Evolutionary conservation across 2,113 vertebrate species (phyloP).

Genomic region (Symphodus melops): DNA sequence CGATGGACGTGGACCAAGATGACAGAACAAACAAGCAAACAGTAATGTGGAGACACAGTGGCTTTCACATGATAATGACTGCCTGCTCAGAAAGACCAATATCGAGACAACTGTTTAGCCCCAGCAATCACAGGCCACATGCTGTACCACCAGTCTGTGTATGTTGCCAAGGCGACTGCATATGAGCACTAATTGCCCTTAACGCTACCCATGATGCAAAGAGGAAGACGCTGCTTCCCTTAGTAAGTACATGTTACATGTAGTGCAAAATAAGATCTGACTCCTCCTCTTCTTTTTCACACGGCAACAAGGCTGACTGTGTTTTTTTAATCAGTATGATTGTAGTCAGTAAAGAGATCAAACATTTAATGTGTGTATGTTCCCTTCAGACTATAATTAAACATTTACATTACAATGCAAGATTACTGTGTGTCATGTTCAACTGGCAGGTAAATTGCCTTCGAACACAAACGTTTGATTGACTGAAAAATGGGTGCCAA

Average conservation of each 20-base stretch:
- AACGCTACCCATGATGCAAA: conserved; percentile 21
- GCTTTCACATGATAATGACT: neutral
- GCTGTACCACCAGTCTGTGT: conserved; percentile 26
- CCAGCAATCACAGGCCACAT: conserved; percentile 34
- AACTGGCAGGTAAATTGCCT: too few species aligned
- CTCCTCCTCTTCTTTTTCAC: neutral
- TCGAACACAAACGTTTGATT: too few species aligned
- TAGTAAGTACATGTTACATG: neutral
- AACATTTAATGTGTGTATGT: too few species aligned
- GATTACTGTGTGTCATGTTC: too few species aligned
- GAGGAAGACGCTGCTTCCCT: conserved; percentile 1
- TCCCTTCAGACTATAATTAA: neutral
- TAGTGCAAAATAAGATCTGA: neutral
- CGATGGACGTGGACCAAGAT: conserved; percentile 7
- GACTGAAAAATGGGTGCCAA: too few species aligned
- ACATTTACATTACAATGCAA: neutral
- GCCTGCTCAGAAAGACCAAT: conserved; percentile 7
- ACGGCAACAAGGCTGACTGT: neutral
- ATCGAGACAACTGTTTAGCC: conserved; percentile 35
- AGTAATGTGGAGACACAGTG: conserved; percentile 1
- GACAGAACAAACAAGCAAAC: conserved; percentile 26
- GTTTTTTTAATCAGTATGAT: neutral
- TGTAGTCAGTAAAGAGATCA: too few species aligned
- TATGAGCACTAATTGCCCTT: conserved; percentile 40
- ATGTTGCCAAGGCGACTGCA: conserved; percentile 53